Evolutionary conservation across 2,113 vertebrate species (phyloP), one percentile per base, ranked within the genome.

Genomic region (Leptosomus discolor): DNA sequence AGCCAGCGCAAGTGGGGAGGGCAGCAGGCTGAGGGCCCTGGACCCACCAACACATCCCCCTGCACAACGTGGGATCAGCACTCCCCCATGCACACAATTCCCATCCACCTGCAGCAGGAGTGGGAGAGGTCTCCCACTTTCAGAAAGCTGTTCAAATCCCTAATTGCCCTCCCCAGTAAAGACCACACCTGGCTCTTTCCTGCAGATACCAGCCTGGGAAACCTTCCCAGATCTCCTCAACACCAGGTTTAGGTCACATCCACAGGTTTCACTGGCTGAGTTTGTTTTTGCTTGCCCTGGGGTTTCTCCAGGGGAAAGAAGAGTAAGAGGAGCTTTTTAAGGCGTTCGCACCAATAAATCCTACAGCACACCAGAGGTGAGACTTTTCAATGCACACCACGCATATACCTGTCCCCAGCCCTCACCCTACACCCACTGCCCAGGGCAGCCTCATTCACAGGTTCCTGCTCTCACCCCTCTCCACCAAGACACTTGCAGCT

Each of bases 11-110:
- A 24, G 57, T 10, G 43, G 23, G 37, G 84, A 64, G 34, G 34
- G 37, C 46, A 87, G 63, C 57, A 69, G 30, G 53, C 17, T 20
- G 36, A 32, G 20, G 21, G 43, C 56, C 15, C 43, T 6, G 51
- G 32, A 83, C 32, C 27, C 46, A 39, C 1, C 24, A n/a, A n/a
- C n/a, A 37, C 64, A 10, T 18, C 8, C 15, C 48, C 26, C 50
- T 9, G 21, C 3, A 2, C 36, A 24, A 22, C 0, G 0, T 1
- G 1, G 21, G 22, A 36, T 29, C 0, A 0, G 30, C 3, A 2
- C 39, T 65, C 34, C 30, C 67, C 22, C 63, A 8, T 0, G 0
- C 22, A 36, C 26, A 39, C 18, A 39, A 36, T 14, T 26, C 45
- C 37, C 57, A 65, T 8, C 39, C 27, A 54, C 6, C 36, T 0